Percentiles rank a stretch among this genome's conserved stretches.
These are phyloP conservation scores for Amblyjoppa proteus DNA, from an alignment of 2,888 invertebrate species.

Conservation along the genomic window DNA sequence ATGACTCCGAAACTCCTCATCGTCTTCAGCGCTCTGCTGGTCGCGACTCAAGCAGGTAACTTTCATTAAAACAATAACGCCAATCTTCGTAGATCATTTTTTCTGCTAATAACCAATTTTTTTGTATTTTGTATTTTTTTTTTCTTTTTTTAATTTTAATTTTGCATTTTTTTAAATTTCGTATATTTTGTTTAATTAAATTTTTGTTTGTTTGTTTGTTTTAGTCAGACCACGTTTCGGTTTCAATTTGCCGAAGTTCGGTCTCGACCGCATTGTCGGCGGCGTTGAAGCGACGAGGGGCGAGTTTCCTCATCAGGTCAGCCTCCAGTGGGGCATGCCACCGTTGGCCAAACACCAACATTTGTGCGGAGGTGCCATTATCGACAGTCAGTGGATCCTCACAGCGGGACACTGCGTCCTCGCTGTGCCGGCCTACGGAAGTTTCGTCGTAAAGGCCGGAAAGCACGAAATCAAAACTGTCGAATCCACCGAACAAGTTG, in stretches of 20 bases:
- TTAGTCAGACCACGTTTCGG: slow-evolving; percentile 65
- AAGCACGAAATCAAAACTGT: slow-evolving; percentile 84
- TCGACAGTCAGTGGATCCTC: slow-evolving; percentile 82
- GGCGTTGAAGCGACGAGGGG: slow-evolving; percentile 81
- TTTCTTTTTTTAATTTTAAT: too few relatives aligned
- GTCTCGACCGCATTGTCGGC: slow-evolving; percentile 71
- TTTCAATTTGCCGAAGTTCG: slow-evolving; percentile 51
- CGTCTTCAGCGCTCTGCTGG: slow-evolving; percentile 66
- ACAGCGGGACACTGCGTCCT: slow-evolving; percentile 84
- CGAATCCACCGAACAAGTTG: slow-evolving; percentile 81
- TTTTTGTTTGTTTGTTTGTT: neutral
- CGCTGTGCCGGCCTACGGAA: slow-evolving; percentile 78
- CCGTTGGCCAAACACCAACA: slow-evolving; percentile 76
- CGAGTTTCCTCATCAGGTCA: slow-evolving; percentile 85
- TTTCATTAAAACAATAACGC: neutral
- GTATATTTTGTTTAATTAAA: neutral
- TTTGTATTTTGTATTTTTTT: too few relatives aligned
- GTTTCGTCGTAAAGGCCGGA: slow-evolving; percentile 85
- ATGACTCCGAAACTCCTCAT: slow-evolving; percentile 71
- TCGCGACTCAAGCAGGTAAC: slow-evolving; percentile 71
- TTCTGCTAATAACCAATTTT: too few relatives aligned
- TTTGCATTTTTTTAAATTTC: too few relatives aligned
- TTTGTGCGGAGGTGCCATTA: slow-evolving; percentile 85
- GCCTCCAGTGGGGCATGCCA: slow-evolving; percentile 81
- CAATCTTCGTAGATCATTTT: neutral